Conservation (phyloP, 2,113 vertebrate species). For the Nanorana parkeri region DNA sequence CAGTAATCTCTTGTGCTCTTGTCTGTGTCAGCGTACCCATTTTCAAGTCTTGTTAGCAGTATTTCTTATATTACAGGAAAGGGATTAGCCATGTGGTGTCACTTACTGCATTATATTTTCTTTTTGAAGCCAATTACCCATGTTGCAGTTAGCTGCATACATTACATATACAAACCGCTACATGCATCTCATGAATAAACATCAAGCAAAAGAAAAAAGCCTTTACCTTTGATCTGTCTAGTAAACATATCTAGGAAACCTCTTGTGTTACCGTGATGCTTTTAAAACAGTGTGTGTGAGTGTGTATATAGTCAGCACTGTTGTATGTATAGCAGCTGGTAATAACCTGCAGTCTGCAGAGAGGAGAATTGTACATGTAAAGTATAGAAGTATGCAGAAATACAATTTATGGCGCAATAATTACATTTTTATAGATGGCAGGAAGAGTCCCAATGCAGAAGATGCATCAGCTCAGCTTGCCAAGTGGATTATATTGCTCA, state of each 20-base stretch:
- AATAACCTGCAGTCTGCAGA: conserved; percentile 15
- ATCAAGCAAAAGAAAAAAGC: conserved; percentile 12
- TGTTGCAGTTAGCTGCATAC: conserved; percentile 9
- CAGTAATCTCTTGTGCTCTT: neutral
- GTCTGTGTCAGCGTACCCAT: neutral
- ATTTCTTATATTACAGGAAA: conserved; percentile 4
- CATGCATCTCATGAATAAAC: conserved; percentile 38
- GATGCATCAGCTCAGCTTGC: conserved; percentile 50
- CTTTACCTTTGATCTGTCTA: conserved; percentile 12
- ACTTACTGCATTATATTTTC: conserved; percentile 29
- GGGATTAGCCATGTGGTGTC: neutral
- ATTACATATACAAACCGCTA: neutral
- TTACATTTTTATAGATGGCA: conserved; percentile 51
- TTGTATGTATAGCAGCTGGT: neutral
- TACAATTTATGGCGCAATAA: conserved; percentile 52
- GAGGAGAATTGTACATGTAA: conserved; percentile 21
- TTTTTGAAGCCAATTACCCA: conserved; percentile 27
- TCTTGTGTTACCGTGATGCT: conserved; percentile 1
- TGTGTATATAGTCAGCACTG: neutral
- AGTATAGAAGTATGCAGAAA: conserved; percentile 32
- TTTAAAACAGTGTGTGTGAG: neutral
- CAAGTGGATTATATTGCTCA: conserved; percentile 48
- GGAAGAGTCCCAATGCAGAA: conserved; percentile 52
- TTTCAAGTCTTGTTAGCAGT: neutral
- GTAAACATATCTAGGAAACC: neutral